phyloP scores from a whole-genome alignment of 2,797 vertebrate species.

The Halcyon badia region DNA sequence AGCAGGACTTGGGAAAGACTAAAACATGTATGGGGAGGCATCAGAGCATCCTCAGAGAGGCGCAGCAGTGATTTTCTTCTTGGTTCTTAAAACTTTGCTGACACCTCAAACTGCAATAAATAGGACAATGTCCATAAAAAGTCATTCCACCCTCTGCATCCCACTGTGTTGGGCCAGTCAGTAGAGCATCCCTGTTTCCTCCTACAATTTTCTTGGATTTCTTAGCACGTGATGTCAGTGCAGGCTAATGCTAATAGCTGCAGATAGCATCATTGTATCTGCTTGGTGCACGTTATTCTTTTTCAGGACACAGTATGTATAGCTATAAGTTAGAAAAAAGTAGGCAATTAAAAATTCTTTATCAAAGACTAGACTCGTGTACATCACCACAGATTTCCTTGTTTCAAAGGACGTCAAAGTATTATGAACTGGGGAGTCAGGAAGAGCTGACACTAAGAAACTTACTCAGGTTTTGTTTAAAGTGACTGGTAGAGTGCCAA shows the following conservation, averaged over 20 bases:
- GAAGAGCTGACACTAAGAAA: neutral
- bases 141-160: neutral
- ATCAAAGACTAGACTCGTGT: neutral
- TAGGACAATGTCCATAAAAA: neutral
- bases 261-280: neutral
- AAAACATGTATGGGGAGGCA: neutral
- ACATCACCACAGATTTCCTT: neutral
- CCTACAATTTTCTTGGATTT: neutral
- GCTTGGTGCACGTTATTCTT: neutral
- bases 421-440: neutral
- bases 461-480: neutral
- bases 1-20: neutral
- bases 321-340: neutral
- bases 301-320: neutral
- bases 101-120: neutral
- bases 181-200: neutral
- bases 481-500: neutral
- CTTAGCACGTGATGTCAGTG: neutral
- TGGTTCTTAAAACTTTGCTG: neutral
- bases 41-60: neutral
- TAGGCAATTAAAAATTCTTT: neutral
- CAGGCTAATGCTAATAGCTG: neutral
- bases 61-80: neutral
- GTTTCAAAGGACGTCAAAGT: neutral
- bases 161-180: neutral